phyloP scores from a whole-genome alignment of 2,888 invertebrate species.

The Dolichopus griseipennis region DNA sequence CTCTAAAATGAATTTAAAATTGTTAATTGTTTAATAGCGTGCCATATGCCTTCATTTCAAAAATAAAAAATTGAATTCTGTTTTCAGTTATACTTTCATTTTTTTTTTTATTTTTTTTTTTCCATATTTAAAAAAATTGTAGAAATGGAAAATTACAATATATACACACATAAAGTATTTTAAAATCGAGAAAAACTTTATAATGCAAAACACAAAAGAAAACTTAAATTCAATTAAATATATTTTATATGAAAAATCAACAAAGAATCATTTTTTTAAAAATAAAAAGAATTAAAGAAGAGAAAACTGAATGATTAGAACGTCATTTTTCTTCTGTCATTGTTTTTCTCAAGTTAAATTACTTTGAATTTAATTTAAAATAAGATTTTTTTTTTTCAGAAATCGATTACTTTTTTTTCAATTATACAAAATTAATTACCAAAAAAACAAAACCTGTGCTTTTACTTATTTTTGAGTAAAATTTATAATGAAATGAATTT shows the following conservation, averaged over 20 bases:
- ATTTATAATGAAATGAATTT: too few relatives aligned
- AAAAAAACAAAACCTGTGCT: too few relatives aligned
- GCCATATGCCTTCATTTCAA: background rate
- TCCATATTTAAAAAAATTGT: too few relatives aligned
- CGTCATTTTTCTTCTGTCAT: background rate
- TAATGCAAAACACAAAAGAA: background rate
- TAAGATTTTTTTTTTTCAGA: too few relatives aligned
- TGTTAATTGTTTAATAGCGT: slow-evolving; percentile 1
- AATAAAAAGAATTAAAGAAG: background rate
- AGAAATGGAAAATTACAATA: too few relatives aligned
- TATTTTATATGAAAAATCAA: background rate
- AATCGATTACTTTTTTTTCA: too few relatives aligned
- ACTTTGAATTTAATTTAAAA: background rate
- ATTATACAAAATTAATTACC: too few relatives aligned
- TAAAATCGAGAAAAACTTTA: too few relatives aligned
- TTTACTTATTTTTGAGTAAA: too few relatives aligned
- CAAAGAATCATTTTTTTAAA: too few relatives aligned
- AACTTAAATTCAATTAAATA: background rate
- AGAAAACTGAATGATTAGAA: background rate
- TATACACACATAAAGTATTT: too few relatives aligned
- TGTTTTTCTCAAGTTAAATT: background rate
- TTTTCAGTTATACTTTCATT: background rate
- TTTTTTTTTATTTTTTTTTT: too few relatives aligned
- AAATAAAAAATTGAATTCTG: background rate
- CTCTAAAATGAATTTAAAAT: slow-evolving; percentile 4